Base-by-base conservation (phyloP, 37 sponge, comb jelly and placozoan genomes). In the Aplysina aerophoba region DNA sequence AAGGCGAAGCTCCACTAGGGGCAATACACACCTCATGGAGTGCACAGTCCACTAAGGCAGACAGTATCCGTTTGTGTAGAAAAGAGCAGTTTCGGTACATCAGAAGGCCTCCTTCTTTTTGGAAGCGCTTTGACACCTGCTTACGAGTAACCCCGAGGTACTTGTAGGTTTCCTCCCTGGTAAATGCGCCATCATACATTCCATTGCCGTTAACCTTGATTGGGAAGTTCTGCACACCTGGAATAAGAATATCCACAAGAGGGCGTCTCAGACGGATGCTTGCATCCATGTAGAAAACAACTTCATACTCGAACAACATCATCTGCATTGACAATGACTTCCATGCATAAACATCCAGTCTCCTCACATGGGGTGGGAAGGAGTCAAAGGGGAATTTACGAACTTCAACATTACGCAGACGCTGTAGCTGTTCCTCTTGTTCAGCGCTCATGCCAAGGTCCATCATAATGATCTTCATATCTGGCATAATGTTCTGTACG, bases 251-350 rank as follows among this genome's bases (percentile, higher is more conserved):
- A n/a, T 67, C 54, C 21, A 35, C 44, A 13, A 24, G 30, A 24
- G 85, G 77, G 12, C 75, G 37, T 4, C 16, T 27, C 53, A 86
- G 79, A 25, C 80, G 57, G 16, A 86, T 34, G 61, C 86, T 86
- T 16, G 86, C 38, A 50, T 86, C 86, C 38, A 81, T 79, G 35
- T 72, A 86, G 22, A 79, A n/a, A 16, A 86, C 59, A 35, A 86
- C 61, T 36, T 86, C 86, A 58, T 79, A 61, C 56, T 79, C 62
- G 33, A 15, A 40, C 27, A 79, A 15, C 30, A 79, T 55, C 38
- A 40, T 33, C 16, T 59, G 36, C 25, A 86, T 63, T 78, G 40
- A 21, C 3, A 79, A 28, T 0, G 72, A 56, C 55, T 86, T 86
- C 80, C 80, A 86, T 13, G 86, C 86, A 27, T 56, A 73, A 3